Conservation (phyloP, 2,113 vertebrate species). For the Myrmophylax atrothorax region DNA sequence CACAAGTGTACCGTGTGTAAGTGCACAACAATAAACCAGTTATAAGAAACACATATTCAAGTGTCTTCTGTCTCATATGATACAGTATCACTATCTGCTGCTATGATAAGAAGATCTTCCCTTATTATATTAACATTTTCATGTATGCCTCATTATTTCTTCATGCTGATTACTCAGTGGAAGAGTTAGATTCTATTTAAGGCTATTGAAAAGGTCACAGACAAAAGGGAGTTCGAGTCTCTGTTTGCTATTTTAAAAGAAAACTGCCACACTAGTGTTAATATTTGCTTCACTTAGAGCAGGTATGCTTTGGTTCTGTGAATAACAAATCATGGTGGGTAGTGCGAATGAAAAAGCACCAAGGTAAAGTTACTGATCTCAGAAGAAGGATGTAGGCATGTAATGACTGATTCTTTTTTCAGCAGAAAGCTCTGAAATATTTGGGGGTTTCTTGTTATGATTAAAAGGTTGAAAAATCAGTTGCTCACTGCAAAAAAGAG, state of each 20-base stretch:
- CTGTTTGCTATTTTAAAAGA: slow-evolving; percentile 45
- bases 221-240: slow-evolving; percentile 23
- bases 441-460: background rate
- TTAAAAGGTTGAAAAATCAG: slow-evolving; percentile 38
- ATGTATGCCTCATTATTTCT: slow-evolving; percentile 12
- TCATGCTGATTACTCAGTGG: background rate
- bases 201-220: slow-evolving; percentile 47
- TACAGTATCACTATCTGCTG: background rate
- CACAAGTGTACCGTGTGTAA: background rate
- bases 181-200: slow-evolving; percentile 47
- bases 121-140: slow-evolving; percentile 17
- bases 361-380: background rate
- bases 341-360: background rate
- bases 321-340: slow-evolving; percentile 26
- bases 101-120: background rate
- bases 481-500: background rate
- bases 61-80: background rate
- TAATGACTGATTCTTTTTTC: background rate
- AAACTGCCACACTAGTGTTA: slow-evolving; percentile 48
- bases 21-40: background rate
- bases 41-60: background rate
- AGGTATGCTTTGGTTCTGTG: slow-evolving; percentile 35
- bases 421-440: background rate
- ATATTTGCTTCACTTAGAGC: slow-evolving; percentile 66
- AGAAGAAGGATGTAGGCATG: background rate